Conservation (phyloP, 1,140 invertebrate genomes). For the Pollicipes pollicipes region DNA sequence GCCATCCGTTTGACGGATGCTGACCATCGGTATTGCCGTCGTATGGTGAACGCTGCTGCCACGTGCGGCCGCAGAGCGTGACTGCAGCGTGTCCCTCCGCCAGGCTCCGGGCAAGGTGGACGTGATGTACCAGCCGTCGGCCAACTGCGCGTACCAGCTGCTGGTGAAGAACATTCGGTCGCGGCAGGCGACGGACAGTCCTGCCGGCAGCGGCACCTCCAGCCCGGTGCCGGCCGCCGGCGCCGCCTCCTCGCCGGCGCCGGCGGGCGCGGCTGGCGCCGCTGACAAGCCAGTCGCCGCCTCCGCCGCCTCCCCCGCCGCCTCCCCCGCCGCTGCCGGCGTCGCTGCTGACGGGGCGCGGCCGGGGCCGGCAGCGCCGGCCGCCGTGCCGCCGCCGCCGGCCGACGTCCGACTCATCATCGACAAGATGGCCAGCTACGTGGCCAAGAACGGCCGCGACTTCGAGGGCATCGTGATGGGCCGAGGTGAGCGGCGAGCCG, state of each 20-base stretch:
- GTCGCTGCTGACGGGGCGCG: no score
- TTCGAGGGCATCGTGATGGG: constrained; percentile 74
- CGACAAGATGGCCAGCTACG: constrained; percentile 89
- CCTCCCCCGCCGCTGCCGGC: constrained; percentile 21
- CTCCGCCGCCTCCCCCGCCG: neutral
- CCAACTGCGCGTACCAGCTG: constrained; percentile 66
- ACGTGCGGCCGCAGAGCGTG: no score
- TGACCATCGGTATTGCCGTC: no score
- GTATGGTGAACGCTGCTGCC: no score
- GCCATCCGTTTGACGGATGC: no score
- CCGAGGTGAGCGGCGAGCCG: constrained; percentile 38
- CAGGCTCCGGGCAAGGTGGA: neutral
- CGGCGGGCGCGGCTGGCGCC: neutral
- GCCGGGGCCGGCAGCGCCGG: no score
- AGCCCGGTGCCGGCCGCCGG: constrained; percentile 11
- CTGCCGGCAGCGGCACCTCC: constrained; percentile 14
- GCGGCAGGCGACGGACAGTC: constrained; percentile 19
- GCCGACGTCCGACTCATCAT: constrained; percentile 69
- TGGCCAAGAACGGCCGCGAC: constrained; percentile 78
- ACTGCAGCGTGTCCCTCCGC: no score
- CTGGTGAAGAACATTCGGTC: constrained; percentile 63
- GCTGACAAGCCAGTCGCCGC: constrained; percentile 4
- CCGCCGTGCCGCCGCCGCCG: constrained; percentile 35
- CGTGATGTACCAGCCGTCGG: constrained; percentile 46
- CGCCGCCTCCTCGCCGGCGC: constrained; percentile 6